Evolutionary conservation across 2,888 invertebrate species (phyloP).

Genomic region (Abrostola tripartita): DNA sequence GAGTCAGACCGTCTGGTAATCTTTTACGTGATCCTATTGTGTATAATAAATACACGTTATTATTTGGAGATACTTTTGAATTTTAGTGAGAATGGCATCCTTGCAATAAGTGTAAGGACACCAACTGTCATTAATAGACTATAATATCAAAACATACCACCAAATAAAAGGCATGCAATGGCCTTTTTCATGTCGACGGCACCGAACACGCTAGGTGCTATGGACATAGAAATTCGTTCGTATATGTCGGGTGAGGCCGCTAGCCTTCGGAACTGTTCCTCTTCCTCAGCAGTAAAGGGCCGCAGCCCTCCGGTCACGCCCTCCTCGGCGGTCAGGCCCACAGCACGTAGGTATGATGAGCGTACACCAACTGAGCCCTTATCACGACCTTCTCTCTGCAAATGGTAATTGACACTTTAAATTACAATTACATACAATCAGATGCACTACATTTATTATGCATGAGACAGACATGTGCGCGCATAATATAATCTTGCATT

Average conservation of each 20-base stretch:
- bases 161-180: conserved; percentile 97
- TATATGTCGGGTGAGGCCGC: conserved; percentile 96
- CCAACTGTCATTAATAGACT: too few species aligned
- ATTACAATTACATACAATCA: background rate
- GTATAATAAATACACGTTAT: background rate
- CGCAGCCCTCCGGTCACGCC: conserved; percentile 91
- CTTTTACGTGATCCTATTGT: conserved; percentile 94
- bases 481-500: too few species aligned
- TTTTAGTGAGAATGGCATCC: too few species aligned
- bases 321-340: conserved; percentile 96
- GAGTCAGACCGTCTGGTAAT: conserved; percentile 97
- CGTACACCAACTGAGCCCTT: conserved; percentile 96
- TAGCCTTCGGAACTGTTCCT: conserved; percentile 93
- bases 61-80: too few species aligned
- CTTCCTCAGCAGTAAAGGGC: conserved; percentile 83
- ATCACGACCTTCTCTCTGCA: conserved; percentile 91
- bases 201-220: conserved; percentile 99
- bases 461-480: too few species aligned
- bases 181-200: conserved; percentile 98
- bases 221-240: conserved; percentile 95
- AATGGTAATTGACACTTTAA: conserved; percentile 22
- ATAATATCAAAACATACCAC: conserved; percentile 88
- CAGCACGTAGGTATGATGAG: conserved; percentile 97
- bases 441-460: too few species aligned
- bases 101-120: too few species aligned